Conservation (phyloP, 2,888 invertebrate species). For the Megaustenia siamemsis region DNA sequence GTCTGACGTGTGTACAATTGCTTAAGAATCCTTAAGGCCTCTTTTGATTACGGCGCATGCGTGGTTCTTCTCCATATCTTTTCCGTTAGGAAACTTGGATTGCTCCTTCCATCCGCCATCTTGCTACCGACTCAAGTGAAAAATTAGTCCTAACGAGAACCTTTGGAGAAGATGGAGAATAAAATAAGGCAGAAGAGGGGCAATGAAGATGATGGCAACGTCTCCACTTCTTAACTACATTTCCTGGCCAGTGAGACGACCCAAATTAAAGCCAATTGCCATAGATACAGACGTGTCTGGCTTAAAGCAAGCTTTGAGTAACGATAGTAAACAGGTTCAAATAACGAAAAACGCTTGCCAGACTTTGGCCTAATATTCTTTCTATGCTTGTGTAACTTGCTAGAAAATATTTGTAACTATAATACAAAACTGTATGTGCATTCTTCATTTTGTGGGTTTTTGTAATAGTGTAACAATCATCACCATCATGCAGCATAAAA, state of each 20-base stretch:
- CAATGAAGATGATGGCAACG: constrained; percentile 49
- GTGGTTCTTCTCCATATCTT: background rate
- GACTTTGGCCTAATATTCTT: background rate
- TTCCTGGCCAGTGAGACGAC: constrained; percentile 40
- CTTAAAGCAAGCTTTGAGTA: constrained; percentile 1
- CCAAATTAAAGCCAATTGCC: constrained; percentile 51
- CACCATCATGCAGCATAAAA: too few relatives aligned
- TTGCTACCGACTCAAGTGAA: constrained; percentile 50
- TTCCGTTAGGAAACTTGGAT: constrained; percentile 26
- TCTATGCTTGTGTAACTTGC: too few relatives aligned
- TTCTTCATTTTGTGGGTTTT: background rate
- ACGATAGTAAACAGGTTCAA: background rate
- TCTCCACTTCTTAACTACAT: constrained; percentile 54
- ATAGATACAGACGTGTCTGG: constrained; percentile 17
- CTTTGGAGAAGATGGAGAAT: constrained; percentile 25
- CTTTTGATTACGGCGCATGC: constrained; percentile 53
- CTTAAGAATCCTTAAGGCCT: constrained; percentile 58
- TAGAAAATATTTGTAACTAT: too few relatives aligned
- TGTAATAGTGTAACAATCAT: too few relatives aligned
- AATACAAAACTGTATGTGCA: background rate
- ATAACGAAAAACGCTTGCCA: background rate
- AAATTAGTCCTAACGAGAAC: constrained; percentile 50
- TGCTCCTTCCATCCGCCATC: constrained; percentile 51
- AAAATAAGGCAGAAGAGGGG: constrained; percentile 49
- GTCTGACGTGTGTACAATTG: constrained; percentile 57